A percentile compares a stretch with the other conserved stretches of the same genome.
phyloP scores from a whole-genome alignment of 1,140 invertebrate genomes.

The Aphis gossypii region DNA sequence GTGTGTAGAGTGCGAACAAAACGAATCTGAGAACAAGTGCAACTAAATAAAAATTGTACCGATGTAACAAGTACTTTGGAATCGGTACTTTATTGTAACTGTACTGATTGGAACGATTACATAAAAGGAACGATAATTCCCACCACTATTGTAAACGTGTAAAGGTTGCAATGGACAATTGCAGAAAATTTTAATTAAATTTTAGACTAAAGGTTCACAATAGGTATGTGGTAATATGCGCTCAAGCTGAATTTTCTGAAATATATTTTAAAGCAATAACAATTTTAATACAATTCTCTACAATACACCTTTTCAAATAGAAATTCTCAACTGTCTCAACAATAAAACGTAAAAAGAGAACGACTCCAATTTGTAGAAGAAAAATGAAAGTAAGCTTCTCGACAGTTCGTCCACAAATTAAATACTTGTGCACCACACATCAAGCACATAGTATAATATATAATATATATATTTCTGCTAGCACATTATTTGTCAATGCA shows the following conservation, averaged over 20 bases:
- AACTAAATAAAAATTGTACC: too few relatives aligned
- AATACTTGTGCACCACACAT: background rate
- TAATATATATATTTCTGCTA: background rate
- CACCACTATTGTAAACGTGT: background rate
- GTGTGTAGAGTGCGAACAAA: too few relatives aligned
- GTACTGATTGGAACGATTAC: too few relatives aligned
- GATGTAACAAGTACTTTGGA: too few relatives aligned
- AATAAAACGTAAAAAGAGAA: background rate
- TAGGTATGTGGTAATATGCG: background rate
- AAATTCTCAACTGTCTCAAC: background rate
- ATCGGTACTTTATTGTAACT: too few relatives aligned
- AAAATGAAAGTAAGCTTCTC: background rate
- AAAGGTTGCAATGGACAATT: background rate
- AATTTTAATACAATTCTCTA: background rate
- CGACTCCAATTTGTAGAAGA: background rate
- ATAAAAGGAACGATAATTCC: too few relatives aligned
- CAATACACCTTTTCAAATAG: background rate
- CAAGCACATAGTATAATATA: background rate
- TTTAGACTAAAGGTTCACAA: background rate
- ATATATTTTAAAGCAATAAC: background rate
- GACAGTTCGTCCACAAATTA: background rate
- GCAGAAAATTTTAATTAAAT: background rate
- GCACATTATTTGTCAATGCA: background rate
- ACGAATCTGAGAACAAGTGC: too few relatives aligned
- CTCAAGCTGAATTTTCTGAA: background rate